Percentiles rank a stretch among this genome's conserved stretches.
phyloP scores from a whole-genome alignment of 2,888 invertebrate genomes.

The Anthophora plumipes region DNA sequence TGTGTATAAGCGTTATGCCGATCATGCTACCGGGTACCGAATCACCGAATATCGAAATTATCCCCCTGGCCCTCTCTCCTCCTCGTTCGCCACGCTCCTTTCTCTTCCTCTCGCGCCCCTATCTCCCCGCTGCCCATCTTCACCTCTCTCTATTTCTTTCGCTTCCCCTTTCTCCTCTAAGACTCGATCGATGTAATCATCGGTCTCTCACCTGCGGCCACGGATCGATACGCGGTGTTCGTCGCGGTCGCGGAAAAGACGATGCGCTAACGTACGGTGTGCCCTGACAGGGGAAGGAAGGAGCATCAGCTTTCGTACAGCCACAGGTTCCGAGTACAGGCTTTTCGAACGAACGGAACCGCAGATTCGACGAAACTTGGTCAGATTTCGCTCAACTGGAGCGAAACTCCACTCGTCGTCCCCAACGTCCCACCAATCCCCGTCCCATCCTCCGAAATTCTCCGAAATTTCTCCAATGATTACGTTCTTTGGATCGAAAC shows the following conservation, averaged over 20 bases:
- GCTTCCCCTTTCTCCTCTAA: conserved; percentile 48
- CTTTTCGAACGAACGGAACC: conserved; percentile 15
- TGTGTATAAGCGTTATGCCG: conserved; percentile 73
- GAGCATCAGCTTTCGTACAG: conserved; percentile 18
- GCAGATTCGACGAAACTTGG: not conserved
- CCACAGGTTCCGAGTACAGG: conserved; percentile 9
- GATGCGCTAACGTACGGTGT: conserved; percentile 6
- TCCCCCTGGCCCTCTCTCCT: conserved; percentile 61
- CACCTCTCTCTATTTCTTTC: not conserved
- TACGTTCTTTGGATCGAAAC: too few species aligned
- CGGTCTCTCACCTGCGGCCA: conserved; percentile 81
- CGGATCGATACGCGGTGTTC: conserved; percentile 66
- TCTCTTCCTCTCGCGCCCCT: not conserved
- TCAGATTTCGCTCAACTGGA: not conserved
- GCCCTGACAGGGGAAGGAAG: conserved; percentile 3
- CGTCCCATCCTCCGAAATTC: too few species aligned
- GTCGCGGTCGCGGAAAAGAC: conserved; percentile 59
- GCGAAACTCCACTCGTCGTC: too few species aligned
- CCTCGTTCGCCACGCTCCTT: not conserved
- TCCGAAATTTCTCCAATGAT: too few species aligned
- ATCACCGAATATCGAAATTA: conserved; percentile 81
- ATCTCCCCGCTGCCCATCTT: conserved; percentile 46
- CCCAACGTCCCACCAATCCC: too few species aligned
- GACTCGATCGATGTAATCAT: conserved; percentile 82
- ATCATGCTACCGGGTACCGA: conserved; percentile 83